phyloP scores from a whole-genome alignment of 2,888 invertebrate genomes.

The Scrobipalpa atriplicella region DNA sequence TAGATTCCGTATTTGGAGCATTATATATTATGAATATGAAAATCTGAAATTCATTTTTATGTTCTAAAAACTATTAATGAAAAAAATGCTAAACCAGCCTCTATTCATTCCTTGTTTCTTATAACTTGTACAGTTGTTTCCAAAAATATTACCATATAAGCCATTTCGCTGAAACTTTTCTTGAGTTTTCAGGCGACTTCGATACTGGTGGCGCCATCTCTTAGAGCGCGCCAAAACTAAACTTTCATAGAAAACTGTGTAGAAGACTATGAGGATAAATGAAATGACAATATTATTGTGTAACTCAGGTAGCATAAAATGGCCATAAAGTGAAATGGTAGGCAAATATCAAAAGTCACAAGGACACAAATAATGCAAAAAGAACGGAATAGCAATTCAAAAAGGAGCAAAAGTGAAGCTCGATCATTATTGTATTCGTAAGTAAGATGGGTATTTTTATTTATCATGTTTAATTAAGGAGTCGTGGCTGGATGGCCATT shows the following conservation, averaged over 20 bases:
- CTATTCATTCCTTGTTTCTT: no score
- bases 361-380: constrained; percentile 16
- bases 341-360: constrained; percentile 11
- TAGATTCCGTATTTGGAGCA: no score
- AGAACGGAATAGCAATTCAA: constrained; percentile 22
- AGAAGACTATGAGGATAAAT: not conserved
- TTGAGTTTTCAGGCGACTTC: not conserved
- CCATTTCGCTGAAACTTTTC: not conserved
- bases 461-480: constrained; percentile 76
- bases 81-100: no score
- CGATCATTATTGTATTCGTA: constrained; percentile 33
- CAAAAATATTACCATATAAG: no score
- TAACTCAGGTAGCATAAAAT: not conserved
- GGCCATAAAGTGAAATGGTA: not conserved
- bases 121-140: no score
- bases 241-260: not conserved
- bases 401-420: constrained; percentile 38
- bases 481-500: constrained; percentile 73
- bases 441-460: constrained; percentile 47
- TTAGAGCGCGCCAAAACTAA: constrained; percentile 2
- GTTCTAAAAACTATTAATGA: no score
- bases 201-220: constrained; percentile 30
- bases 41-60: no score
- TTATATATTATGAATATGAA: no score
- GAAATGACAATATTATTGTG: not conserved